These are phyloP conservation scores for Pyrrhosoma nymphula DNA, from an alignment of 2,888 invertebrate species.

Conservation along the genomic window DNA sequence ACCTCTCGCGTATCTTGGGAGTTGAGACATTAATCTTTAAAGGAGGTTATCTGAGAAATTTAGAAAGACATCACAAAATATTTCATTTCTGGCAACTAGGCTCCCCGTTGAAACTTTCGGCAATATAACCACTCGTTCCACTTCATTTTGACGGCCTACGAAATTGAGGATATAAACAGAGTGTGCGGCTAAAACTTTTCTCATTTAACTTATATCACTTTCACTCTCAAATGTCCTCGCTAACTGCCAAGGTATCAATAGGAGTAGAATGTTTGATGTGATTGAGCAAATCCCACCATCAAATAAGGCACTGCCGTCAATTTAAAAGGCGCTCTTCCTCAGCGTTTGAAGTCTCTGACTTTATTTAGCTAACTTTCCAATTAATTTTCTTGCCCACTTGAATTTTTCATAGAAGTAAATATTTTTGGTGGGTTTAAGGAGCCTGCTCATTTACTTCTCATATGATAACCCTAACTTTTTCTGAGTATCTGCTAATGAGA, in stretches of 20 bases:
- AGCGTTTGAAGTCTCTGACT: not conserved
- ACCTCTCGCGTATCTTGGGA: not conserved
- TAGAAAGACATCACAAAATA: not conserved
- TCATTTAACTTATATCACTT: slow-evolving; percentile 59
- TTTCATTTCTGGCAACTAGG: not conserved
- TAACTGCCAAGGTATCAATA: not conserved
- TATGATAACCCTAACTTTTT: not conserved
- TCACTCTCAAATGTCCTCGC: not conserved
- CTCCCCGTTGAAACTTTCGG: not conserved
- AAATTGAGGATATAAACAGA: not conserved
- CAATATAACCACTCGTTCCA: not conserved
- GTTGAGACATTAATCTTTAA: not conserved
- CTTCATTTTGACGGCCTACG: slow-evolving; percentile 32
- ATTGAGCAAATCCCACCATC: not conserved
- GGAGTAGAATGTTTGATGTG: not conserved
- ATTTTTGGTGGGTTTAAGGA: not conserved
- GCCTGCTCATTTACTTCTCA: not conserved
- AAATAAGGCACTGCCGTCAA: not conserved
- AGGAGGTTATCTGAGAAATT: not conserved
- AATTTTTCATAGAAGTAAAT: not conserved
- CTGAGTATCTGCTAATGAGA: not conserved
- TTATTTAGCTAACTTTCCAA: not conserved
- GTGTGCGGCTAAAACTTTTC: slow-evolving; percentile 31
- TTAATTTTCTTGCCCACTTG: not conserved
- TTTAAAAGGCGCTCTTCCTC: not conserved